Conservation (phyloP, 2,888 invertebrate species). For the Watsonalla cultraria region DNA sequence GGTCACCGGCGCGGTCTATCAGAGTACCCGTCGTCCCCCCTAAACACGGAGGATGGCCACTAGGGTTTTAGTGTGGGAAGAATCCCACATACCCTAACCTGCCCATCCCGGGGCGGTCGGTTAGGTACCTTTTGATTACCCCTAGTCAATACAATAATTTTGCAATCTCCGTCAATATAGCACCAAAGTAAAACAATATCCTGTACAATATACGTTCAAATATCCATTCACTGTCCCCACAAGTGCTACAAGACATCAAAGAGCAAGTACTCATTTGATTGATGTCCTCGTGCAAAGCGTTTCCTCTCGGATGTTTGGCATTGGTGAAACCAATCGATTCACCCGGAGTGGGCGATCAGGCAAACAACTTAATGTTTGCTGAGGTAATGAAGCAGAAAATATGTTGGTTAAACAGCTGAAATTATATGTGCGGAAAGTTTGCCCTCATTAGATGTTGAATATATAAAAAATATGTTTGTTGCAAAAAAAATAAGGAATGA, state of each 20-base stretch:
- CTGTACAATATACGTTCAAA: not conserved
- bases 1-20: too few species aligned
- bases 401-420: not conserved
- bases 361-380: slow-evolving; percentile 2
- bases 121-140: too few species aligned
- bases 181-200: too few species aligned
- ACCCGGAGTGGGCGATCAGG: slow-evolving; percentile 3
- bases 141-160: too few species aligned
- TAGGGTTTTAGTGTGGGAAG: too few species aligned
- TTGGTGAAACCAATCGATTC: slow-evolving; percentile 6
- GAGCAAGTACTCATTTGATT: slow-evolving; percentile 1
- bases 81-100: too few species aligned
- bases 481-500: too few species aligned
- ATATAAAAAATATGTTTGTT: too few species aligned
- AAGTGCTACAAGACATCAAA: not conserved
- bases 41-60: too few species aligned
- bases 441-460: not conserved
- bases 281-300: slow-evolving; percentile 1
- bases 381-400: slow-evolving; percentile 1
- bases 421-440: not conserved
- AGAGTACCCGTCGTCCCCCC: too few species aligned
- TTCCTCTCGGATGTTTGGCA: slow-evolving; percentile 4
- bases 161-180: too few species aligned
- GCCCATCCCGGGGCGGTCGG: too few species aligned
- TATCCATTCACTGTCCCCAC: not conserved